These are phyloP conservation scores for Galeruca laticollis DNA, from an alignment of 2,888 invertebrate species.

Conservation along the genomic window DNA sequence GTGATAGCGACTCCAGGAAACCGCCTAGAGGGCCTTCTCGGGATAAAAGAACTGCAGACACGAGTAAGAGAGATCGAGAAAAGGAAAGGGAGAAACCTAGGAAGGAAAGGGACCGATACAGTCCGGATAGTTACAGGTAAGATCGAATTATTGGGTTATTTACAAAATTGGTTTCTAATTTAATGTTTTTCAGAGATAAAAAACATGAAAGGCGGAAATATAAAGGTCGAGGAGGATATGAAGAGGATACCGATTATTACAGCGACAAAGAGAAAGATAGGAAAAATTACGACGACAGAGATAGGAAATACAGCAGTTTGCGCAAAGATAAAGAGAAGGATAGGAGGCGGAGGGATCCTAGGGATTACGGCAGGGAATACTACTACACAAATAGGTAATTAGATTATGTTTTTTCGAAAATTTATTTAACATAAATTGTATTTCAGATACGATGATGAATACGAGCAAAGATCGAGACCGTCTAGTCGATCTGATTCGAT, in stretches of 20 bases:
- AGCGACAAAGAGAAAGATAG: constrained; percentile 75
- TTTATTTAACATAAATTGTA: too few relatives aligned
- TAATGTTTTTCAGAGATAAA: constrained; percentile 51
- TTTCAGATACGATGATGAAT: constrained; percentile 63
- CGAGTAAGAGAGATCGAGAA: constrained; percentile 45
- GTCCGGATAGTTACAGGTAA: constrained; percentile 49
- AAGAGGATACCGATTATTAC: constrained; percentile 78
- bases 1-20: constrained; percentile 59
- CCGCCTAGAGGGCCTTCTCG: constrained; percentile 42
- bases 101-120: constrained; percentile 47
- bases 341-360: constrained; percentile 60
- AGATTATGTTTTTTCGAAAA: neutral
- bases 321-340: constrained; percentile 64
- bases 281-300: constrained; percentile 61
- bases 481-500: constrained; percentile 66
- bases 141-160: constrained; percentile 8
- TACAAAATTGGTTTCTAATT: too few relatives aligned
- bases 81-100: constrained; percentile 47
- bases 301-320: constrained; percentile 63
- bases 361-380: constrained; percentile 61
- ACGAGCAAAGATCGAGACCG: constrained; percentile 60
- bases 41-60: constrained; percentile 47
- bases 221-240: constrained; percentile 67
- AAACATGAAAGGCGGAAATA: constrained; percentile 58
- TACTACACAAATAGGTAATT: constrained; percentile 50